A percentile compares a stretch with the other conserved stretches of the same genome.
These are phyloP conservation scores for Apodemus sylvaticus DNA, from an alignment of 2,113 vertebrate species.

Conservation along the genomic window DNA sequence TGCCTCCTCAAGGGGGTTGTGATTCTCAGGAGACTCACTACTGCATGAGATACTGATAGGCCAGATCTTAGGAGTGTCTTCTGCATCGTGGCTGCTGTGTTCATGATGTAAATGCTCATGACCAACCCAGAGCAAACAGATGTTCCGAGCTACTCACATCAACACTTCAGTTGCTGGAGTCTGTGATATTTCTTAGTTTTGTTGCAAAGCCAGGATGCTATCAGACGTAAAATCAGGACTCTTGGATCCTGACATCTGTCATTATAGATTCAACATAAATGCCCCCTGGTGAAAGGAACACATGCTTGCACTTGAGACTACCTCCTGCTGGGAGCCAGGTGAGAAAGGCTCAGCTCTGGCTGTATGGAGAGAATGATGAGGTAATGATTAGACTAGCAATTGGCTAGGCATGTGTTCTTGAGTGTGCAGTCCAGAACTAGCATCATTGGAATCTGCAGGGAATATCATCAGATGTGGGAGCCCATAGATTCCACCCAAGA, in stretches of 20 bases:
- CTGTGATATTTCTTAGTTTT: neutral
- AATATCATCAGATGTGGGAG: neutral
- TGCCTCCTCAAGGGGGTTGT: neutral
- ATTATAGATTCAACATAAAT: neutral
- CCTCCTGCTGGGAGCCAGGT: neutral
- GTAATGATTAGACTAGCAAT: neutral
- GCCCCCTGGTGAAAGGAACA: neutral
- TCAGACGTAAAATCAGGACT: neutral
- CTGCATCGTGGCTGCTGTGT: no score
- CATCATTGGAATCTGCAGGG: neutral
- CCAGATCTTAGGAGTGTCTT: neutral
- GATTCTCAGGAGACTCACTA: neutral
- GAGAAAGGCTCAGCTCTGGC: neutral
- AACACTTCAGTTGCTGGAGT: neutral
- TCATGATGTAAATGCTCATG: neutral
- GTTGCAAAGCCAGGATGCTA: neutral
- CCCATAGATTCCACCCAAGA: neutral
- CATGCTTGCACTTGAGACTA: no score
- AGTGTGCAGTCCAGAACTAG: neutral
- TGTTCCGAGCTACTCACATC: neutral
- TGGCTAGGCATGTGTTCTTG: neutral
- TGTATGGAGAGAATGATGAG: neutral
- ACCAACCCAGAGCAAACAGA: neutral
- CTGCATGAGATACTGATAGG: no score
- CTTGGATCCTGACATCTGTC: neutral